Conservation (phyloP, 1,140 invertebrate genomes). For the Heliothis subflexa region DNA sequence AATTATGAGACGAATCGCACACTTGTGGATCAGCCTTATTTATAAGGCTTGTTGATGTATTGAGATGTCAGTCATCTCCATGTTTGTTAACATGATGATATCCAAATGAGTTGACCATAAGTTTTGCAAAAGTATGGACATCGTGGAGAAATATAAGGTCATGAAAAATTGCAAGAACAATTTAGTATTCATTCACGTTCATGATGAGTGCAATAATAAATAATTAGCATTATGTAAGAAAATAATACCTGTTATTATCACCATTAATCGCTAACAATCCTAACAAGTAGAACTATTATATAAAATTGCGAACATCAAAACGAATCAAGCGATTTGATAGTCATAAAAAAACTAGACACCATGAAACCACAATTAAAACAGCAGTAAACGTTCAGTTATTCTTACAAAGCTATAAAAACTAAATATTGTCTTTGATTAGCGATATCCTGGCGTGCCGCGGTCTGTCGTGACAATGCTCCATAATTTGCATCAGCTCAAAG, state of each 20-base stretch:
- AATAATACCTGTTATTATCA: not conserved
- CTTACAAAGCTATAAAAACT: not conserved
- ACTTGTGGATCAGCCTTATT: conserved; percentile 25
- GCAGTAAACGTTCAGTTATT: not conserved
- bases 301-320: not conserved
- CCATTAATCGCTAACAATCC: not conserved
- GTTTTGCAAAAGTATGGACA: too few relatives aligned
- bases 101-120: too few relatives aligned
- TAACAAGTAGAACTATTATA: not conserved
- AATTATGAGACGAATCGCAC: conserved; percentile 17
- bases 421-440: conserved; percentile 10
- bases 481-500: conserved; percentile 35
- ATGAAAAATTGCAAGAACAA: too few relatives aligned
- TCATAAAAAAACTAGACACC: not conserved
- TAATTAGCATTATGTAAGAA: too few relatives aligned
- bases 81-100: too few relatives aligned
- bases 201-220: too few relatives aligned
- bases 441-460: conserved; percentile 2
- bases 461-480: conserved; percentile 28
- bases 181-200: too few relatives aligned
- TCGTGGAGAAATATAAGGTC: too few relatives aligned
- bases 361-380: conserved; percentile 1
- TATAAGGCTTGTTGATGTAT: not conserved
- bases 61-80: not conserved
- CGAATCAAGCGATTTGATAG: not conserved